A percentile compares a stretch with the other conserved stretches of the same genome.
These are phyloP conservation scores for Istiophorus platypterus DNA, from an alignment of 2,113 vertebrate genomes.

Conservation along the genomic window DNA sequence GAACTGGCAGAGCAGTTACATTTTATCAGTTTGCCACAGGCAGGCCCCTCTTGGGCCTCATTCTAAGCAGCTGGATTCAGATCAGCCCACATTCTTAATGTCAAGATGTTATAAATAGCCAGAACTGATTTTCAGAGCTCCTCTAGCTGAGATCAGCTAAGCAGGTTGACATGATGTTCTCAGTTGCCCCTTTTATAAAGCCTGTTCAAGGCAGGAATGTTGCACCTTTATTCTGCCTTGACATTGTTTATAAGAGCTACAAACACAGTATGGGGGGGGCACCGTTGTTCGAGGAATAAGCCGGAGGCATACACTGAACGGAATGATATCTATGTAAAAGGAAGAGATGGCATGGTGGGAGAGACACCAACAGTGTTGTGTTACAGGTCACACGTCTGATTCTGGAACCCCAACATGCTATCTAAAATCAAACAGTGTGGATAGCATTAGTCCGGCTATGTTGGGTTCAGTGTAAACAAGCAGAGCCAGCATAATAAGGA, in stretches of 20 bases:
- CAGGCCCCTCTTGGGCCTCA: slow-evolving; percentile 62
- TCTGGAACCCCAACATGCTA: too few species aligned
- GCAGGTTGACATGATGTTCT: slow-evolving; percentile 28
- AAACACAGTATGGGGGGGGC: background rate
- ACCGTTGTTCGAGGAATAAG: too few species aligned
- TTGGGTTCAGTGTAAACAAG: background rate
- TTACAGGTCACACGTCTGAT: too few species aligned
- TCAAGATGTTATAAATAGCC: slow-evolving; percentile 80
- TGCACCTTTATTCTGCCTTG: background rate
- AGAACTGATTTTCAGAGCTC: slow-evolving; percentile 71
- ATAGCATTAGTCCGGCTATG: background rate
- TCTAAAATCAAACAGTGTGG: too few species aligned
- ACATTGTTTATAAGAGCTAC: background rate
- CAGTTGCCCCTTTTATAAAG: background rate
- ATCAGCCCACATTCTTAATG: slow-evolving; percentile 80
- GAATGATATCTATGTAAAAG: too few species aligned
- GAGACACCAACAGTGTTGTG: too few species aligned
- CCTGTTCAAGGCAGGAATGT: background rate
- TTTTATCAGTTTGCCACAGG: slow-evolving; percentile 76
- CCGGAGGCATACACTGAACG: too few species aligned
- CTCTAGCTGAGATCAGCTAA: slow-evolving; percentile 48
- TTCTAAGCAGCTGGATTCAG: slow-evolving; percentile 71
- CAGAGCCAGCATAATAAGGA: background rate
- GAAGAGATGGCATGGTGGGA: too few species aligned
- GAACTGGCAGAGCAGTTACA: slow-evolving; percentile 61